Percentiles rank a stretch among this genome's conserved stretches.
phyloP scores from a whole-genome alignment of 2,797 vertebrate species.

The Parambassis ranga region DNA sequence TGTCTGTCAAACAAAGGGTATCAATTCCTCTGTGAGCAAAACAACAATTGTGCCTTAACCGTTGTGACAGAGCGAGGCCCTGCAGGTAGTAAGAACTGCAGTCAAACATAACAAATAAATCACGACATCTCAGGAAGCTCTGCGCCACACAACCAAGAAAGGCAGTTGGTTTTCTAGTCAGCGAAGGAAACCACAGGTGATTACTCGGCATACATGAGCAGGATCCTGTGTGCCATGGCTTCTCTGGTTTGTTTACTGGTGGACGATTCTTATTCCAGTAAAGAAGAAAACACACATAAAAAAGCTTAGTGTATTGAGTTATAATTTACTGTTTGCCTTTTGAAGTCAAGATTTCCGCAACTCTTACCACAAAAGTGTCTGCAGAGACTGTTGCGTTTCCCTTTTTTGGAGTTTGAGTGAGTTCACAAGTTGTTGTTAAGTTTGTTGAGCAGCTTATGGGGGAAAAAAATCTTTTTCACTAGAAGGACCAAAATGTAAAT shows the following conservation, averaged over 20 bases:
- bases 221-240: constrained; percentile 27
- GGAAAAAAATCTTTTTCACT: constrained; percentile 38
- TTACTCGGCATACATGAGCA: constrained; percentile 45
- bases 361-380: neutral
- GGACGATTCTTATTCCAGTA: constrained; percentile 29
- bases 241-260: constrained; percentile 29
- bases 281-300: constrained; percentile 5
- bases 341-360: neutral
- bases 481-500: constrained; percentile 39
- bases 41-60: constrained; percentile 71
- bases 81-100: constrained; percentile 58
- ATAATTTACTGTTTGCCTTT: no score
- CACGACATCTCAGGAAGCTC: constrained; percentile 66
- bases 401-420: constrained; percentile 2
- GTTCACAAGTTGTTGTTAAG: constrained; percentile 18
- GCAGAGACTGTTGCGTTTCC: neutral
- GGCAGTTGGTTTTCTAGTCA: constrained; percentile 34
- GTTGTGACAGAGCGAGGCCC: constrained; percentile 56
- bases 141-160: constrained; percentile 49
- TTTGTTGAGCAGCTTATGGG: constrained; percentile 22
- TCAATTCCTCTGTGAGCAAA: constrained; percentile 69
- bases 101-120: constrained; percentile 73
- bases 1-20: constrained; percentile 70
- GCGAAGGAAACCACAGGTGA: constrained; percentile 63
- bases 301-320: constrained; percentile 23